Base-by-base conservation (phyloP, 2,797 vertebrate species). In the Channa striata region DNA sequence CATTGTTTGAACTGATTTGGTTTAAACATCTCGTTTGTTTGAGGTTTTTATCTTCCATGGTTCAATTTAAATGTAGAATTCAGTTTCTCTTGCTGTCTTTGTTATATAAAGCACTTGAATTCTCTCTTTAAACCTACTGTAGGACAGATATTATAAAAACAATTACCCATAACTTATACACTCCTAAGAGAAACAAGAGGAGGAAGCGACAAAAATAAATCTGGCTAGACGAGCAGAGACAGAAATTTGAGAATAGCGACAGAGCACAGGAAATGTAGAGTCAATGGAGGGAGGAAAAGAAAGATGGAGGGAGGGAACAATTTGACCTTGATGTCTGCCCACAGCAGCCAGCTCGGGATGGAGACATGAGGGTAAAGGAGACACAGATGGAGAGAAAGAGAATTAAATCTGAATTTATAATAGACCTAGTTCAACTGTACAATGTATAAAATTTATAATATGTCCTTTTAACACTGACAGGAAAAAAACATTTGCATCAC, bases 261-360 rank as follows among this genome's bases (percentile, higher is more conserved):
- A 39, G 83, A 72, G 85, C 67, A 83, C 81, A 82, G 88, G 89
- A 92, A 89, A 85, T 78, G 78, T 86, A 78, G 89, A 87, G 87
- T 87, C 19, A 87, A 77, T 89, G 62, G 85, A 90, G 76, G 72
- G 82, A 73, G 78, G 63, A 61, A 67, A 64, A 77, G 74, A 77
- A 68, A 83, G 83, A 75, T 43, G 14, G 75, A 81, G 65, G 66
- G 68, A 83, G 84, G 60, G 67, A 71, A 74, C 79, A 84, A 81
- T 90, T 85, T 93, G 92, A 93, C 93, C 93, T 94, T 93, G 91
- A 90, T 89, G 89, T 88, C 86, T 91, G 82, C 84, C 83, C 85
- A 86, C 78, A 81, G 85, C 85, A 87, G 80, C 75, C 73, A 87
- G 82, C 59, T 60, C 66, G 57, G 77, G 75, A 81, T 71, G 70